These are phyloP conservation scores for Channallabes apus DNA, from an alignment of 2,797 vertebrate genomes.

Conservation along the genomic window DNA sequence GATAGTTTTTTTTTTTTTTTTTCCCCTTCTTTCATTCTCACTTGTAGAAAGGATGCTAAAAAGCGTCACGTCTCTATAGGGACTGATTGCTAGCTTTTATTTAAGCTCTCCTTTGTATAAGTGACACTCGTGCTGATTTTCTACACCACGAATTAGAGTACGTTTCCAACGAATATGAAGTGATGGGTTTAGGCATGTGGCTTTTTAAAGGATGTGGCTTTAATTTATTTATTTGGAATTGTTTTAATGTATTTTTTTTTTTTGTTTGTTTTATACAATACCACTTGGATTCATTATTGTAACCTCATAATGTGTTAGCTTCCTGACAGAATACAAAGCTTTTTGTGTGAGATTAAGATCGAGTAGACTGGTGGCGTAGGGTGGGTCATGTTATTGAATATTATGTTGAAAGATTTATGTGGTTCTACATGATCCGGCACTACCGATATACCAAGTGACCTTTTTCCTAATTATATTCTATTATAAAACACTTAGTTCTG, in stretches of 20 bases:
- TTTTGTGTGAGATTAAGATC: background rate
- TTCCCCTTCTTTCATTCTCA: background rate
- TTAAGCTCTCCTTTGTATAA: conserved; percentile 18
- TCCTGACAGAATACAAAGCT: background rate
- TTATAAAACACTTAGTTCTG: conserved; percentile 7
- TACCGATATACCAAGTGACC: background rate
- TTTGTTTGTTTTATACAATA: background rate
- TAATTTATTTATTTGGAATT: background rate
- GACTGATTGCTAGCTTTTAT: conserved; percentile 32
- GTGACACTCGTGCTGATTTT: conserved; percentile 42
- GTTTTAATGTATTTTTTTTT: background rate
- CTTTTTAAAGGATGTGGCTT: background rate
- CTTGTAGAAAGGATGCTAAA: background rate
- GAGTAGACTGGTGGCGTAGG: background rate
- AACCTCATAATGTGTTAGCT: background rate
- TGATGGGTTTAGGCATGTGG: background rate
- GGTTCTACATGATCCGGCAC: background rate
- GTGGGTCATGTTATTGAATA: background rate
- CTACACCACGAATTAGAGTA: conserved; percentile 16
- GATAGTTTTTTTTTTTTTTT: background rate
- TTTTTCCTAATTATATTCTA: conserved; percentile 10
- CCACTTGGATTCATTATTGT: conserved; percentile 9
- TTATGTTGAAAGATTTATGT: background rate
- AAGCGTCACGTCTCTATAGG: conserved; percentile 31
- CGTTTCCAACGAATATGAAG: background rate